These are phyloP conservation scores for Tinea pellionella DNA, from an alignment of 2,888 invertebrate genomes.

Conservation along the genomic window DNA sequence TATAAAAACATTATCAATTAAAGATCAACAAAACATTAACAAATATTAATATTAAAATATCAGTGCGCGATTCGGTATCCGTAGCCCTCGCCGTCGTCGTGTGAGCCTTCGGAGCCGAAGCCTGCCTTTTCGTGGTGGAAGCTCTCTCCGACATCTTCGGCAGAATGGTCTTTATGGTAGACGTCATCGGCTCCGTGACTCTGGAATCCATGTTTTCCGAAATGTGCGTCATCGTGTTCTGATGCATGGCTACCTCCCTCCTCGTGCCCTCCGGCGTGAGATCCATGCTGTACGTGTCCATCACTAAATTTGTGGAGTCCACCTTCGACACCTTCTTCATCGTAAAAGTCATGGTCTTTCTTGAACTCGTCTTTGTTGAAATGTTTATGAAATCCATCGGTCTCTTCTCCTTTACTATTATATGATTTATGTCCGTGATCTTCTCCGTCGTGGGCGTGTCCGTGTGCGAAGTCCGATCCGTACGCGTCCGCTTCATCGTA, in stretches of 20 bases:
- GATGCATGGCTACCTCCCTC: conserved; percentile 67
- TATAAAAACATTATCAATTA: conserved; percentile 41
- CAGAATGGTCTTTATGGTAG: conserved; percentile 56
- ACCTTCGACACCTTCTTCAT: conserved; percentile 71
- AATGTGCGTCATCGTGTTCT: conserved; percentile 53
- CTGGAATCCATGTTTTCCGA: conserved; percentile 59
- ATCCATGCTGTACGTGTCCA: conserved; percentile 59
- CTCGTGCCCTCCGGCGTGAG: conserved; percentile 58
- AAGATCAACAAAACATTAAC: conserved; percentile 49
- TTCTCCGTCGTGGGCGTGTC: conserved; percentile 61
- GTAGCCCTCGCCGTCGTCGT: conserved; percentile 46
- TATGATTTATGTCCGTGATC: conserved; percentile 61
- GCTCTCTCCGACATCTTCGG: conserved; percentile 58
- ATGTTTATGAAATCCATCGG: conserved; percentile 75
- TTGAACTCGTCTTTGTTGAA: conserved; percentile 79
- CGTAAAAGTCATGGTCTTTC: conserved; percentile 78
- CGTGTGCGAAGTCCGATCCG: conserved; percentile 61
- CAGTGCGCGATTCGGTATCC: conserved; percentile 54
- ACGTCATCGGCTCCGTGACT: conserved; percentile 60
- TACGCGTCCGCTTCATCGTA: conserved; percentile 59
- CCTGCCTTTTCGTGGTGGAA: conserved; percentile 58
- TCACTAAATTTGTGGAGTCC: conserved; percentile 69
- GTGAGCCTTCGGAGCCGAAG: conserved; percentile 46
- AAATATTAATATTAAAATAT: conserved; percentile 28
- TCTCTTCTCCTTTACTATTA: conserved; percentile 72